These are phyloP conservation scores for Eilema sororculum DNA, from an alignment of 2,888 invertebrate genomes.

Conservation along the genomic window DNA sequence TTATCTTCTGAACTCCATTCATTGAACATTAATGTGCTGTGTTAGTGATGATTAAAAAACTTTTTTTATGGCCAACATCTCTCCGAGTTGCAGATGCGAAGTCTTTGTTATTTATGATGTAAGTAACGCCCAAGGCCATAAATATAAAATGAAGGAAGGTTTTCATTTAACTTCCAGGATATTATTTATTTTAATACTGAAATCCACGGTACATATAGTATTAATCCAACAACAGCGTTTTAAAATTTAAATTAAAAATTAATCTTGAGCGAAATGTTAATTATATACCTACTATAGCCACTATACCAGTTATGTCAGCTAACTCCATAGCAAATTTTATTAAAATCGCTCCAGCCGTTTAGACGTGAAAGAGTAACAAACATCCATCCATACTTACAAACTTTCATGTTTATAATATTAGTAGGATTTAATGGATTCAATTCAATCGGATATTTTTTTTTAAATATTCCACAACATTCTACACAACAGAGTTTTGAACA, in stretches of 20 bases:
- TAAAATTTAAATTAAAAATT: not conserved
- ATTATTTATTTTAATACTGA: constrained; percentile 3
- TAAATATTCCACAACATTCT: too few species aligned
- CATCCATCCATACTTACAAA: too few species aligned
- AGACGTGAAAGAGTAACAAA: too few species aligned
- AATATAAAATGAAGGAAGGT: constrained; percentile 21
- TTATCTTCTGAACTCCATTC: not conserved
- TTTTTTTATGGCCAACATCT: constrained; percentile 42
- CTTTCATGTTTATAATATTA: too few species aligned
- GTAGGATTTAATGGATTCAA: too few species aligned
- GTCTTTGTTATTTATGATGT: constrained; percentile 38
- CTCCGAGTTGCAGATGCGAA: constrained; percentile 16
- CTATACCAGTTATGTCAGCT: too few species aligned
- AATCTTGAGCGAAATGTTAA: too few species aligned
- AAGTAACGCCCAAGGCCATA: constrained; percentile 22
- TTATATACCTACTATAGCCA: too few species aligned
- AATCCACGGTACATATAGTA: not conserved
- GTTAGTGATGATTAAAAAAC: constrained; percentile 56
- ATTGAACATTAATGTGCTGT: constrained; percentile 23
- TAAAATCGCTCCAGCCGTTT: too few species aligned
- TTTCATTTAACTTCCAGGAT: constrained; percentile 17
- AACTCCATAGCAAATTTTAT: too few species aligned
- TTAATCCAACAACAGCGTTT: not conserved
- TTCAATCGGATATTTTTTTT: too few species aligned
- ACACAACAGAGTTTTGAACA: too few species aligned